Conservation (phyloP, 2,113 vertebrate species). For the Uria aalge region DNA sequence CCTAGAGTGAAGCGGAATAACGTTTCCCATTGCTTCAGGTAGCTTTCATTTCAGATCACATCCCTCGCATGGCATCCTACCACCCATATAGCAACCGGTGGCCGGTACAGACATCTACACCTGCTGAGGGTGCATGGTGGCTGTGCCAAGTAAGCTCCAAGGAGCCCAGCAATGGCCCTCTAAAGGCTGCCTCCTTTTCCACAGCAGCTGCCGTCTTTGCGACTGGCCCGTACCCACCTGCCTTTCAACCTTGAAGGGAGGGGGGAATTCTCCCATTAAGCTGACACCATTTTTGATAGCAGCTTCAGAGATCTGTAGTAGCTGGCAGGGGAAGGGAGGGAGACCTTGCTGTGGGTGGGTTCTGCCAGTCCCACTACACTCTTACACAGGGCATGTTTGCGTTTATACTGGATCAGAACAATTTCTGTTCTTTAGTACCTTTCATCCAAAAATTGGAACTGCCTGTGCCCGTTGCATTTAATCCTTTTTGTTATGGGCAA, state of each 20-base stretch:
- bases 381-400: background rate
- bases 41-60: background rate
- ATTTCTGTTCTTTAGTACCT: background rate
- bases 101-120: fast-evolving
- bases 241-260: background rate
- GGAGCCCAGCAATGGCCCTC: background rate
- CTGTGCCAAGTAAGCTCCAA: background rate
- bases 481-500: background rate
- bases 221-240: fast-evolving
- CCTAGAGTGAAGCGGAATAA: background rate
- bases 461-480: background rate
- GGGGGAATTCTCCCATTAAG: background rate
- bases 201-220: background rate
- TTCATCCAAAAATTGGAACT: background rate
- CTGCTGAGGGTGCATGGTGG: fast-evolving
- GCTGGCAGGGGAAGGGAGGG: background rate
- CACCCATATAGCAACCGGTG: background rate
- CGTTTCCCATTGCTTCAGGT: background rate
- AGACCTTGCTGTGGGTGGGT: background rate
- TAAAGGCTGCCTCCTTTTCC: background rate
- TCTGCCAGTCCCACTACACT: background rate
- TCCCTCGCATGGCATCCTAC: fast-evolving
- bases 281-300: background rate
- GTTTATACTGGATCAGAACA: background rate
- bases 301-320: background rate